Evolutionary conservation across 2,888 invertebrate species (phyloP), one percentile per base, ranked within the genome.

Genomic region (Epinotia nisella): DNA sequence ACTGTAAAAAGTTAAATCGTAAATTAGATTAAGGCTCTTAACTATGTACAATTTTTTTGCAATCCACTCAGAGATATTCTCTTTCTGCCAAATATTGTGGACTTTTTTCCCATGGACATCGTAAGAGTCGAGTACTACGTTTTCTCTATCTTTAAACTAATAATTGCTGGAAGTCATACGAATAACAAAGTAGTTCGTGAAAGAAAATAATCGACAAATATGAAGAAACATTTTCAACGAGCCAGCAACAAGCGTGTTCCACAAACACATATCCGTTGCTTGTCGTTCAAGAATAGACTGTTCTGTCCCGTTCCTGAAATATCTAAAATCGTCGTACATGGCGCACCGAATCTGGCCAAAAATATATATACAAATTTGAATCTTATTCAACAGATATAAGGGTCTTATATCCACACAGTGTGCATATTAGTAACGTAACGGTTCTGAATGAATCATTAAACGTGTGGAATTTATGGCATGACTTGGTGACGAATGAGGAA

Each of bases 251-350:
- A 39, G 59, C 59, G 17, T 71, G 71, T 17, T 71, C 71, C 24
- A 71, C 58, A 71, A 71, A 71, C 71, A 71, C 64, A 71, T 60
- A 71, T 71, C 59, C 59, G 65, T 35, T n/a, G 13, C 71, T 66
- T 59, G 67, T 67, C 45, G 65, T 39, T 24, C 59, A 66, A 41
- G 59, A 71, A 71, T 66, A 71, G 71, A 49, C 15, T 15, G 69
- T 21, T 70, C 68, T 58, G 62, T 56, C 19, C 24, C 65, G 64
- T 65, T 41, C 65, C 53, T 66, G 59, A 39, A 70, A 70, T 64
- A 65, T 62, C 35, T 49, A 64, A 58, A 66, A 66, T n/a, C 35
- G 65, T 65, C 39, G 55, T 41, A 19, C 53, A 29, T 17, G 53
- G 19, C 19, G 35, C 64, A 51, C 39, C 55, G 55, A 39, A 53